These are phyloP conservation scores for Rhabdomys pumilio DNA, from an alignment of 2,797 vertebrate genomes.

Conservation along the genomic window DNA sequence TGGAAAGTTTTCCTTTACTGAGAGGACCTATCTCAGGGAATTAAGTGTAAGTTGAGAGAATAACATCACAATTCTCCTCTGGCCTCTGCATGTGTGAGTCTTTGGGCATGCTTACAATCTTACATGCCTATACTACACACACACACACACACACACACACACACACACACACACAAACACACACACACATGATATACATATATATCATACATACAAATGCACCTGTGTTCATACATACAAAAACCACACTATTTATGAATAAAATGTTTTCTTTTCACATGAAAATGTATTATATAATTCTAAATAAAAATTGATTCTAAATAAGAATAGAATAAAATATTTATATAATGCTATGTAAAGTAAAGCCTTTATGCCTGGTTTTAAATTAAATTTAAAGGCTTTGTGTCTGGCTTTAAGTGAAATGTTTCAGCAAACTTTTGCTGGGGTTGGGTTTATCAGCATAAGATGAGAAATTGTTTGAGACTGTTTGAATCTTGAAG, in stretches of 20 bases:
- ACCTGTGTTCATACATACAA: background rate
- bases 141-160: too few species aligned
- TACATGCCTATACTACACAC: background rate
- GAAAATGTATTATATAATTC: background rate
- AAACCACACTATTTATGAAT: background rate
- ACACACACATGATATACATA: background rate
- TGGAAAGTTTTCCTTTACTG: background rate
- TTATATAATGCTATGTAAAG: too few species aligned
- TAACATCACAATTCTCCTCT: background rate
- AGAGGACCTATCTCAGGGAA: background rate
- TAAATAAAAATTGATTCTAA: background rate
- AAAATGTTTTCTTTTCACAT: background rate
- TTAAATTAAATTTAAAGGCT: background rate
- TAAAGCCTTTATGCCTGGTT: background rate
- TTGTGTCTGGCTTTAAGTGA: background rate
- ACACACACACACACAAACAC: too few species aligned
- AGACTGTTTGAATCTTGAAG: background rate
- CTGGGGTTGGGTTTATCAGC: background rate
- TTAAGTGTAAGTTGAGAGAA: background rate
- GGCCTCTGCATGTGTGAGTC: background rate
- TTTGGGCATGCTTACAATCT: background rate
- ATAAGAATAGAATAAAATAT: background rate
- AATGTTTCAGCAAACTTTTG: background rate
- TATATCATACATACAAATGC: background rate
- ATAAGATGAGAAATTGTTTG: background rate